Conservation (phyloP, 2,797 vertebrate genomes). For the Bufotes viridis region DNA sequence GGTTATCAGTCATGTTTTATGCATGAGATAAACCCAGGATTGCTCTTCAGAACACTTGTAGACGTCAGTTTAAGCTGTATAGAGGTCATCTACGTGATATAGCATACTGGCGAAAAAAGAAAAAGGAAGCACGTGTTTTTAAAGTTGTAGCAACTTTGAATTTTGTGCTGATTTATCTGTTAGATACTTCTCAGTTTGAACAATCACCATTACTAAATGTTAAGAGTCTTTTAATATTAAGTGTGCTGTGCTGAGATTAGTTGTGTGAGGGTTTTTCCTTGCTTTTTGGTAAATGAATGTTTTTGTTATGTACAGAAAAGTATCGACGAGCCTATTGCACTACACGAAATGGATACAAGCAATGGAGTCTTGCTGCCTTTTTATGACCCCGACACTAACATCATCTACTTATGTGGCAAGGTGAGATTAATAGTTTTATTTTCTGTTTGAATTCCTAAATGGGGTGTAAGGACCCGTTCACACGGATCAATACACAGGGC, state of each 20-base stretch:
- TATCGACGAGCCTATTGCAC: slow-evolving; percentile 90
- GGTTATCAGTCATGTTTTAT: neutral
- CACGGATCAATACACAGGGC: too few species aligned
- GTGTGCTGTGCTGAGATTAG: neutral
- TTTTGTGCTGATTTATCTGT: neutral
- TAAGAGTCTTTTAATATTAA: neutral
- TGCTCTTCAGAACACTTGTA: neutral
- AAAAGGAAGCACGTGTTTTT: neutral
- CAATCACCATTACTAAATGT: neutral
- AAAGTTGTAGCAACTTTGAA: neutral
- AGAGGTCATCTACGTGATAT: neutral
- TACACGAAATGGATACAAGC: slow-evolving; percentile 95
- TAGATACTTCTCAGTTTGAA: neutral
- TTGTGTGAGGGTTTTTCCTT: neutral
- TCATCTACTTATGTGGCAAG: slow-evolving; percentile 97
- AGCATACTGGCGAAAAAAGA: neutral
- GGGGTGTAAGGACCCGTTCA: too few species aligned
- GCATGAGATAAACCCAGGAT: neutral
- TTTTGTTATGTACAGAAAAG: slow-evolving; percentile 78
- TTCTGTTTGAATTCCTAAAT: too few species aligned
- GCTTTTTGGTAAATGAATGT: neutral
- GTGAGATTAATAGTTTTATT: slow-evolving; percentile 66
- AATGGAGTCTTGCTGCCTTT: slow-evolving; percentile 95
- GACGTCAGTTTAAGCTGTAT: neutral
- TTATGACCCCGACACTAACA: slow-evolving; percentile 92